These are phyloP conservation scores for Stichodactyla helianthus DNA, from an alignment of 64 coral and sea anemone species.

Conservation along the genomic window DNA sequence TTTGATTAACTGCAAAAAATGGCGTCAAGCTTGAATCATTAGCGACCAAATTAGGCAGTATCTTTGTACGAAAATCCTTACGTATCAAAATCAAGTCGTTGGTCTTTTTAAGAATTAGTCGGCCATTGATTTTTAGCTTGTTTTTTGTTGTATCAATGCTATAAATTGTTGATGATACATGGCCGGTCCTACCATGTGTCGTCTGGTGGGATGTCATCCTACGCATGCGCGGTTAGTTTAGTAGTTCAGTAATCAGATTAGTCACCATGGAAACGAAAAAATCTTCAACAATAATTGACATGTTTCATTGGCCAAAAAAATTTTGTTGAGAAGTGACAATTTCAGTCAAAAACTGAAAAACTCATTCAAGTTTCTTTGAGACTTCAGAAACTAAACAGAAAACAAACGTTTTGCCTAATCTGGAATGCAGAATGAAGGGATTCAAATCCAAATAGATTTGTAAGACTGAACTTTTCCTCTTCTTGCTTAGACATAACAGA, in stretches of 20 bases:
- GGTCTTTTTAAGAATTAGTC: neutral
- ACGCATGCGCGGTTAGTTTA: neutral
- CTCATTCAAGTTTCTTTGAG: no score
- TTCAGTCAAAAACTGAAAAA: no score
- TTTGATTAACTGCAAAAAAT: neutral
- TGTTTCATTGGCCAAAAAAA: no score
- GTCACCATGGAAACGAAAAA: neutral
- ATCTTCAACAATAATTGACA: no score
- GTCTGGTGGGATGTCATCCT: neutral
- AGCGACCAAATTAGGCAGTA: neutral
- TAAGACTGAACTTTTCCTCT: no score
- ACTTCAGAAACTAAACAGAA: no score
- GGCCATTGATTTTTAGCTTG: slow-evolving; percentile 7
- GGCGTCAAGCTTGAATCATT: neutral
- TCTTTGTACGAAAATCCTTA: no score
- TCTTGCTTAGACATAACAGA: no score
- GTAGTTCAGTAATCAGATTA: neutral
- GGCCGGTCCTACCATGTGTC: neutral
- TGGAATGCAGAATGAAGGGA: no score
- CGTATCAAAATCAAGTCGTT: neutral
- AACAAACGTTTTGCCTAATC: no score
- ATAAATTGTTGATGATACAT: slow-evolving; percentile 22
- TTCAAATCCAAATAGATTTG: no score
- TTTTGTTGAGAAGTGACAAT: no score
- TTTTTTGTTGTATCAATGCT: neutral